A percentile compares a stretch with the other conserved stretches of the same genome.
phyloP scores from a whole-genome alignment of 1,140 invertebrate genomes.

The Marisa cornuarietis region DNA sequence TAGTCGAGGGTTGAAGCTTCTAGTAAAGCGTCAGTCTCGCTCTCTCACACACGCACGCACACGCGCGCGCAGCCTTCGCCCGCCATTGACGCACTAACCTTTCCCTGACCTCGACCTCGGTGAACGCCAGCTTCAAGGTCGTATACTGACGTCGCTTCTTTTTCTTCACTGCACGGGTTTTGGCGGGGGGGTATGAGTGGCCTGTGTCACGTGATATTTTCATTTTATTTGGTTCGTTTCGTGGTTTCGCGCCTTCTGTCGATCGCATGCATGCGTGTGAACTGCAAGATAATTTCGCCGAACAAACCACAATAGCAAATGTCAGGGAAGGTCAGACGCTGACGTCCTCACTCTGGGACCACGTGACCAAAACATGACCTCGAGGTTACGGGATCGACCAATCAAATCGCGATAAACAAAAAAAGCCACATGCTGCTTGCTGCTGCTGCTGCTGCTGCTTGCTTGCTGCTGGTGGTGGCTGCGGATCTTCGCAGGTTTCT shows the following conservation, averaged over 20 bases:
- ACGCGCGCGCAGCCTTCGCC: not conserved
- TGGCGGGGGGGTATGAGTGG: fast-evolving
- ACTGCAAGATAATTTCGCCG: not conserved
- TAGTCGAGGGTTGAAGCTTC: too few relatives aligned
- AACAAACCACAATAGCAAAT: slow-evolving; percentile 7
- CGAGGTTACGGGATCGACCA: not conserved
- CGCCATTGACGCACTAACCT: not conserved
- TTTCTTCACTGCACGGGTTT: not conserved
- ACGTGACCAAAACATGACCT: not conserved
- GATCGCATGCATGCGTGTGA: not conserved
- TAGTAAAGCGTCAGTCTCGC: not conserved
- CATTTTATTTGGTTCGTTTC: not conserved
- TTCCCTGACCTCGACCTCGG: too few relatives aligned
- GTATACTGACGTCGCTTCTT: not conserved
- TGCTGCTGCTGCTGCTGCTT: not conserved
- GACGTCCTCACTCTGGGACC: not conserved
- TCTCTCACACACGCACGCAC: not conserved
- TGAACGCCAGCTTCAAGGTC: slow-evolving; percentile 14
- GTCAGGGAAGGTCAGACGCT: slow-evolving; percentile 5
- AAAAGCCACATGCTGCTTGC: too few relatives aligned
- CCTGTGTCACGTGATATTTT: not conserved
- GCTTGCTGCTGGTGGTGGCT: not conserved
- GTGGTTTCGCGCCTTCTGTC: not conserved
- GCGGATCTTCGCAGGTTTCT: not conserved
- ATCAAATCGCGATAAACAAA: not conserved